Evolutionary conservation across 2,888 invertebrate species (phyloP), one percentile per base, ranked within the genome.

Genomic region (Ennomos quercinarius): DNA sequence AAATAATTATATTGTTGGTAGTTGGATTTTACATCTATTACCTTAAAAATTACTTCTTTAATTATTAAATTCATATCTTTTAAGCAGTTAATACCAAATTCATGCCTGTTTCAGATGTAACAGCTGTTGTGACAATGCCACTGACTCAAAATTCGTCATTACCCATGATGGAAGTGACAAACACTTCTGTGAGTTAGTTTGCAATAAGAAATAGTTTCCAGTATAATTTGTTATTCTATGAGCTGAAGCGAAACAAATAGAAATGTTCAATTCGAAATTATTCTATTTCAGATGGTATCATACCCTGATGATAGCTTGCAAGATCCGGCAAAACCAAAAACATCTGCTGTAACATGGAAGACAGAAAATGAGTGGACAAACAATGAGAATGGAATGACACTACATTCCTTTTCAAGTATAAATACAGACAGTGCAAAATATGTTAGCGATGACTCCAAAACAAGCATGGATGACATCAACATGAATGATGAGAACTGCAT

Each of bases 81-180:
- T 27, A 27, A 27, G 27, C 27, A 27, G 5, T 6, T 27, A 13
- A 38, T 34, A 45, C 11, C n/a, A 48, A n/a, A 43, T 8, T 1
- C 47, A 50, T 65, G 45, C 12, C 38, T 36, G 8, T 88, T 87
- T 43, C 81, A 92, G 91, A 91, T 87, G 91, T 89, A 57, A 91
- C 91, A 63, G 90, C 91, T 69, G 91, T 91, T 63, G 91, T 92
- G 12, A 91, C 91, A 69, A 92, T 91, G 91, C 91, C 91, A 57
- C 77, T 91, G 71, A 80, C 88, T 57, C 91, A 90, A 66, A 91
- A 87, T 67, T 84, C 90, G 42, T 89, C 91, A 68, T 84, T 92
- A 73, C 91, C 91, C 40, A 87, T 90, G 79, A 89, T 92, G 89
- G 91, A 92, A 80, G 89, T 92, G 39, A 87, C 89, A 49, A 92